A percentile compares a stretch with the other conserved stretches of the same genome.
Conservation (phyloP, 2,797 vertebrate genomes). For the Potorous gilbertii region DNA sequence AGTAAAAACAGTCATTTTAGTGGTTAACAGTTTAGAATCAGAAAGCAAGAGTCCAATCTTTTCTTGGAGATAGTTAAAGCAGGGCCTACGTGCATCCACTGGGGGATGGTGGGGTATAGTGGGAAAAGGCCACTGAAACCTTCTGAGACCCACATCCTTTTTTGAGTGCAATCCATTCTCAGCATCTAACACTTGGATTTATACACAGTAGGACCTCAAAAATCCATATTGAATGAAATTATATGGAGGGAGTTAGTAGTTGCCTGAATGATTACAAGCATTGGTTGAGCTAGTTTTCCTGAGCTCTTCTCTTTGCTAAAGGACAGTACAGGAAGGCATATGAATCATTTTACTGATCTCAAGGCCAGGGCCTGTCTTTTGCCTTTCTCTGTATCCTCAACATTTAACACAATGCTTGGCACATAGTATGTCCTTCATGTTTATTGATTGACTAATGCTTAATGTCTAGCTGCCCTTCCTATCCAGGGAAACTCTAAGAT, state of each 20-base stretch:
- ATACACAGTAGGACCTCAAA: background rate
- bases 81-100: background rate
- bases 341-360: background rate
- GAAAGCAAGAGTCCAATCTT: constrained; percentile 23
- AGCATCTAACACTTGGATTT: background rate
- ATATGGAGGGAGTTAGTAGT: background rate
- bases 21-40: constrained; percentile 26
- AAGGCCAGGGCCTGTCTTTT: background rate
- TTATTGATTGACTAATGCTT: background rate
- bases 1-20: background rate
- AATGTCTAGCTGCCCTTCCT: background rate
- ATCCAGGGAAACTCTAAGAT: background rate
- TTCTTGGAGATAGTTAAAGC: background rate
- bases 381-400: background rate
- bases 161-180: too few relatives aligned
- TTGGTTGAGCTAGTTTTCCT: background rate
- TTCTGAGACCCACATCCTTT: background rate
- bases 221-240: background rate
- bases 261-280: background rate
- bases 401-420: background rate
- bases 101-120: background rate
- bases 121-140: background rate
- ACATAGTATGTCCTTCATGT: background rate
- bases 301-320: background rate
- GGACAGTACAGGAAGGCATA: background rate